phyloP scores from a whole-genome alignment of 2,113 vertebrate species.

The Corythoichthys haematopterus region DNA sequence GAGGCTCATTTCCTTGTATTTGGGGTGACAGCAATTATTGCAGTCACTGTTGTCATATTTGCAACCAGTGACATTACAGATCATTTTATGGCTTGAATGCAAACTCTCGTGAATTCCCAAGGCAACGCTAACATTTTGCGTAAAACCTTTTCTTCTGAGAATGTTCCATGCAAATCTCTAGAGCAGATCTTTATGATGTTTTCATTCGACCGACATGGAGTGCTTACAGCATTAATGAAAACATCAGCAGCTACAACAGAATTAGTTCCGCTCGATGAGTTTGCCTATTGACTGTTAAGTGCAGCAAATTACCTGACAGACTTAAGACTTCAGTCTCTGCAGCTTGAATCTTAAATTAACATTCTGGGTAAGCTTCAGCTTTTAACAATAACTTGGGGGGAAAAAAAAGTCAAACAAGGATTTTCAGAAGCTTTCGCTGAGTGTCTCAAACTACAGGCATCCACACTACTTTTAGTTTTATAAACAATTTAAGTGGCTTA shows the following conservation, averaged over 20 bases:
- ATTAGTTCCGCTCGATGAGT: conserved; percentile 57
- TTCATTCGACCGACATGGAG: conserved; percentile 19
- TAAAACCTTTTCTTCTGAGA: background rate
- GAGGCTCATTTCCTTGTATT: conserved; percentile 31
- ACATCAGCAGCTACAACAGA: conserved; percentile 7
- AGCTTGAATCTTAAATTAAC: conserved; percentile 29
- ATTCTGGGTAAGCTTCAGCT: background rate
- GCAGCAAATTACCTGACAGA: conserved; percentile 65
- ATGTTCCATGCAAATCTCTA: conserved; percentile 11
- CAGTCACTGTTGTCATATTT: conserved; percentile 11
- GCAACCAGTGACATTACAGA: conserved; percentile 13
- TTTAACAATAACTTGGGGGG: background rate
- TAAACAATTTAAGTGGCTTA: background rate
- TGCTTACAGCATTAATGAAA: background rate
- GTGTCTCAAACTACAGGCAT: background rate
- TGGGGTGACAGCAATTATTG: conserved; percentile 13
- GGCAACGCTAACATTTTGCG: background rate
- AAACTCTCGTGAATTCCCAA: background rate
- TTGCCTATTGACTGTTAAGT: conserved; percentile 49
- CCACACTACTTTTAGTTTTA: background rate
- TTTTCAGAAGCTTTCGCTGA: background rate
- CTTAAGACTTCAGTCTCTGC: conserved; percentile 70
- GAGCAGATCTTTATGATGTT: conserved; percentile 36
- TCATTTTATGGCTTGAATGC: conserved; percentile 5
- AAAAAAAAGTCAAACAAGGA: background rate